Conservation (phyloP, 2,888 invertebrate species). For the Drosophila koepferae region DNA sequence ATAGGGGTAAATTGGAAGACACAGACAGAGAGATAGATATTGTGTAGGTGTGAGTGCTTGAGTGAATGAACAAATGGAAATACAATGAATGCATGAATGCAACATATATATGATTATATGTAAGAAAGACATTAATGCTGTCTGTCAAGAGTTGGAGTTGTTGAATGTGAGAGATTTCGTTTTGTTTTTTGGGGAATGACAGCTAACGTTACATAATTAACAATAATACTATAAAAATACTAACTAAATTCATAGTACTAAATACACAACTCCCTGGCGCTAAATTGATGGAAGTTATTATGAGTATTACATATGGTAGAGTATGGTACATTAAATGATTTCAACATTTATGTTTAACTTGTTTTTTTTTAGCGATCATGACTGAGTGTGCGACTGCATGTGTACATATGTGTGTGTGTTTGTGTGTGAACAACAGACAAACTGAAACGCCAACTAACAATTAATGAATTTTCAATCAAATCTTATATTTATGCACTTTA, state of each 20-base stretch:
- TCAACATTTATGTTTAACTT: slow-evolving; percentile 30
- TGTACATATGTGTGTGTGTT: slow-evolving; percentile 10
- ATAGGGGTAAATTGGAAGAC: slow-evolving; percentile 42
- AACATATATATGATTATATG: slow-evolving; percentile 26
- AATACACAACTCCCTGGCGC: slow-evolving; percentile 22
- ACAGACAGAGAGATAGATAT: slow-evolving; percentile 13
- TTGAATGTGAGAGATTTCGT: slow-evolving; percentile 2
- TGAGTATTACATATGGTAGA: slow-evolving; percentile 14
- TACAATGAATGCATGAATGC: slow-evolving; percentile 16
- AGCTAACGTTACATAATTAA: slow-evolving; percentile 52
- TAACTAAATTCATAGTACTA: slow-evolving; percentile 29
- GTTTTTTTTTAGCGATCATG: slow-evolving; percentile 13
- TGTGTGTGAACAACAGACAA: slow-evolving; percentile 68
- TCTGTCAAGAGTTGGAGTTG: neutral
- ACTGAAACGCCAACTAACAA: slow-evolving; percentile 77
- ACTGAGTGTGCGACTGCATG: slow-evolving; percentile 27
- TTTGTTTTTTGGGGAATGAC: slow-evolving; percentile 28
- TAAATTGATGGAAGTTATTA: slow-evolving; percentile 16
- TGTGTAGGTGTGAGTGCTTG: neutral
- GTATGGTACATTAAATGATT: slow-evolving; percentile 29
- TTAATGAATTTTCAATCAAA: slow-evolving; percentile 68
- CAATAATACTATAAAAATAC: slow-evolving; percentile 58
- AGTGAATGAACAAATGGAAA: slow-evolving; percentile 43
- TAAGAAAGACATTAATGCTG: slow-evolving; percentile 5
- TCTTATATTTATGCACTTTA: slow-evolving; percentile 62